Base-by-base conservation (phyloP, 2,113 vertebrate species). In the Nycticebus coucang region DNA sequence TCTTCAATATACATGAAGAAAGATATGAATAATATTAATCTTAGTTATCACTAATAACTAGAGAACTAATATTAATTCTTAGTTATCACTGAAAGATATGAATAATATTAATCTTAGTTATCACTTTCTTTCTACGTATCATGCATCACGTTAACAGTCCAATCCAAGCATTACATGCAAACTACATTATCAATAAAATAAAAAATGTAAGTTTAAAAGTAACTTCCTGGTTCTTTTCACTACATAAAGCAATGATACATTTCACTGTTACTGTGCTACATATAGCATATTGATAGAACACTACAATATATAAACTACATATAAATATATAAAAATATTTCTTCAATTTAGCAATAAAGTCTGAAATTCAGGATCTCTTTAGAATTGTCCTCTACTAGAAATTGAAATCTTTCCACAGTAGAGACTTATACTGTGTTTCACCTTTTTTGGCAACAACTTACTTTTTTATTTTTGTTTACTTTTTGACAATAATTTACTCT, bases 351-450 rank as follows among this genome's bases (percentile, higher is more conserved):
- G 24, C 8, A 75, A n/a, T 89, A 37, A 80, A 37, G 11, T 87
- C 28, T 41, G 59, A 94, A 75, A 91, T 93, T 94, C 33, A 69
- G 15, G 24, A 15, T 80, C 19, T 92, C 8, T 77, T 89, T 77
- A 33, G 15, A 5, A 83, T 0, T 79, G 0, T 8, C 21, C 3
- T 86, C 11, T 62, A 50, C 17, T 37, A 79, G 50, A 57, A 69
- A 81, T 53, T 92, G 68, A 92, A 85, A 87, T 45, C 4, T 19
- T 96, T 86, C 22, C 50, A 64, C 4, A 78, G 66, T 72, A 93
- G 22, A 69, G 18, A 57, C 24, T 17, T 21, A 69, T 30, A 0
- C 28, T 89, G 24, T 72, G 50, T 72, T 87, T 69, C 26, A 68
- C 5, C 45, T 50, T 50, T 93, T 93, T 18, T 9, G 5, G 19